Evolutionary conservation across 2,113 vertebrate genomes (phyloP), one percentile per base, ranked within the genome.

Genomic region (Oncorhynchus nerka): DNA sequence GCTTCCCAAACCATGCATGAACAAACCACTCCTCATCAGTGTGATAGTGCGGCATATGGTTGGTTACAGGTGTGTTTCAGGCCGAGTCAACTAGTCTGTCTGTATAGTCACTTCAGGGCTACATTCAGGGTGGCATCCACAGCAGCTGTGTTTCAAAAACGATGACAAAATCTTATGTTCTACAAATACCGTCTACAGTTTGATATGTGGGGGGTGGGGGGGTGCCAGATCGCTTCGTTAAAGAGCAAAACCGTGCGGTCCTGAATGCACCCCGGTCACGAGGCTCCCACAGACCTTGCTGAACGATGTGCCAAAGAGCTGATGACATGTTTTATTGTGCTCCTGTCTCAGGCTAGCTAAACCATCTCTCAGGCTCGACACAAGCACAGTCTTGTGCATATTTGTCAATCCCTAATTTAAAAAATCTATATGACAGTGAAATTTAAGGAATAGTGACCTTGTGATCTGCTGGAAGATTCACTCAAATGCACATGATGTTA

Each of bases 1-100:
- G 73, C 80, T 85, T 83, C 74, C 66, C 75, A 88, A 84, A 70
- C 84, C 77, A 76, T 48, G 71, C 82, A 83, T 84, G 87, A 91
- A 89, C 88, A 91, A 90, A 90, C 57, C 75, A 77, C 72, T 85
- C 72, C 7, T 78, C 48, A 69, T 76, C 57, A 28, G n/a, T 28
- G 12, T 59, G 20, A 72, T 71, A 68, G 70, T 12, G 12, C 39
- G 22, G 30, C 48, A 70, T 71, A 67, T 39, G 26, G 51, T 49
- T 39, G 57, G 64, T 34, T 68, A 51, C 51, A 16, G 15, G 73
- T 71, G 9, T 11, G 39, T 45, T 45, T 62, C 26, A 75, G 39
- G 8, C 39, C 9, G 39, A 57, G 28, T 34, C 64, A 83, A 51
- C 59, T 51, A 57, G 15, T 49, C 28, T 75, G 70, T 39, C 39